Conservation (phyloP, 2,888 invertebrate species). For the Polyommatus iphigenia region DNA sequence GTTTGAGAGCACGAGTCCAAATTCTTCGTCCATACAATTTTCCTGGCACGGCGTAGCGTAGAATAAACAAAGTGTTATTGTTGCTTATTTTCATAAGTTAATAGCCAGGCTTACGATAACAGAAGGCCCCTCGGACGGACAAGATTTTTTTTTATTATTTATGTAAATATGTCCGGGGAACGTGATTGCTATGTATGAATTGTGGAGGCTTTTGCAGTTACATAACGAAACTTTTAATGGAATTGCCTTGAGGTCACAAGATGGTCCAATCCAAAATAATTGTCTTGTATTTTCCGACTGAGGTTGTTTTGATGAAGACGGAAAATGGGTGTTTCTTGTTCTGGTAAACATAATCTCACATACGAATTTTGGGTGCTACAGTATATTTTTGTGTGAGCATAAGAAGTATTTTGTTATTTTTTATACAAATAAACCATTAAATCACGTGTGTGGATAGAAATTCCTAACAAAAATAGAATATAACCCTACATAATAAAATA, state of each 20-base stretch:
- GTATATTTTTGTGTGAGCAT: neutral
- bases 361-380: neutral
- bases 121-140: slow-evolving; percentile 45
- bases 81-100: slow-evolving; percentile 80
- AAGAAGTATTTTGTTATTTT: too few relatives aligned
- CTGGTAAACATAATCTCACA: neutral
- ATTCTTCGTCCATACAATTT: slow-evolving; percentile 64
- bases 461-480: too few relatives aligned
- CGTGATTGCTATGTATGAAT: slow-evolving; percentile 46
- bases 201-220: slow-evolving; percentile 17
- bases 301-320: slow-evolving; percentile 13
- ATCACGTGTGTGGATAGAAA: too few relatives aligned
- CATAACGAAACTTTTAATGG: slow-evolving; percentile 27
- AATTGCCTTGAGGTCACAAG: slow-evolving; percentile 30
- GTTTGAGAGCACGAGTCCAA: slow-evolving; percentile 54
- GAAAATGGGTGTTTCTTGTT: neutral
- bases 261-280: slow-evolving; percentile 15
- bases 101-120: slow-evolving; percentile 57
- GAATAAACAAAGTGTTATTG: slow-evolving; percentile 79
- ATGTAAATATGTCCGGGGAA: slow-evolving; percentile 52
- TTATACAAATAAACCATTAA: too few relatives aligned
- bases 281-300: slow-evolving; percentile 6
- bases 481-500: too few relatives aligned
- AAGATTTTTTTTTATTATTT: slow-evolving; percentile 51
- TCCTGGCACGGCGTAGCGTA: slow-evolving; percentile 70